phyloP scores from a whole-genome alignment of 2,797 vertebrate genomes.

The Iguana delicatissima region DNA sequence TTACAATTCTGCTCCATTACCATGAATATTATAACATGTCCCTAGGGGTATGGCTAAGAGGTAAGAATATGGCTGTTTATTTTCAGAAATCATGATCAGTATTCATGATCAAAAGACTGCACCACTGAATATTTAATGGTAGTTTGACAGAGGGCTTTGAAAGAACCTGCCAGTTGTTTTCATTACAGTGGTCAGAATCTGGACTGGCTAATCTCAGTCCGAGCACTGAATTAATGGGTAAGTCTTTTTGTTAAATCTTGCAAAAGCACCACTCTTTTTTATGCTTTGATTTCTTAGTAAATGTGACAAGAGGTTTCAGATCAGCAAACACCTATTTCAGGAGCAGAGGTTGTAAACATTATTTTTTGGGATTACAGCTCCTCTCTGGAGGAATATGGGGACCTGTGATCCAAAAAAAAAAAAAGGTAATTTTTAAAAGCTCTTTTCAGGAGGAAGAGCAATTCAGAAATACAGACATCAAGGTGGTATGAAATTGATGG shows the following conservation, averaged over 20 bases:
- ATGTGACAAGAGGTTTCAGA: neutral
- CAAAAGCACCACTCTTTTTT: neutral
- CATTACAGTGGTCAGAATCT: neutral
- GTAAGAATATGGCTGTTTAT: too few species aligned
- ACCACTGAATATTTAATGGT: neutral
- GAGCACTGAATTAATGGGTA: neutral
- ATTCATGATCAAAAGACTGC: too few species aligned
- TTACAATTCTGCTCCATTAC: neutral
- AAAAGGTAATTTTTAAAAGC: too few species aligned
- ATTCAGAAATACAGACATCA: too few species aligned
- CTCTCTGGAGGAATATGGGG: neutral
- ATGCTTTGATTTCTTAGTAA: neutral
- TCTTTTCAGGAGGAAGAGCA: too few species aligned
- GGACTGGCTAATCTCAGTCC: neutral
- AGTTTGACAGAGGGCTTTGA: neutral
- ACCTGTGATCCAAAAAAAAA: neutral
- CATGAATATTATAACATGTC: too few species aligned
- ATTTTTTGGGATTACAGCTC: neutral
- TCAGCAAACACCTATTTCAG: neutral
- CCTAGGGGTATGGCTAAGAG: neutral
- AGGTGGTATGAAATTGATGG: too few species aligned
- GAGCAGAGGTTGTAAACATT: neutral
- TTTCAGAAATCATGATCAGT: too few species aligned
- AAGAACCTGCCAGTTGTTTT: neutral
- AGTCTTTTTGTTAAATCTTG: neutral